These are phyloP conservation scores for Alloscopus bannaensis DNA, from an alignment of 2,888 invertebrate species.

Conservation along the genomic window DNA sequence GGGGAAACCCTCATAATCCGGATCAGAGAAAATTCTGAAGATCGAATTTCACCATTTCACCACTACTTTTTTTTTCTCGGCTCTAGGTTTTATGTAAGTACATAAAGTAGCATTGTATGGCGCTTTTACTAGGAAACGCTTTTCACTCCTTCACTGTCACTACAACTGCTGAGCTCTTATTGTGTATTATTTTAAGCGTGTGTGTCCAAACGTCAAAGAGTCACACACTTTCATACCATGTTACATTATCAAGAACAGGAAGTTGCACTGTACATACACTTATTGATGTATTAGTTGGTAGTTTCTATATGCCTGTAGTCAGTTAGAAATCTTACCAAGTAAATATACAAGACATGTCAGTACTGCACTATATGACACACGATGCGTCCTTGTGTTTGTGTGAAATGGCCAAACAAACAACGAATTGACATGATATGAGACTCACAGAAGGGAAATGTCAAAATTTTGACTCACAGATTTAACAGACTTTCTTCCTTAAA, in stretches of 20 bases:
- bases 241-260: conserved; percentile 6
- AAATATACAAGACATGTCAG: not conserved
- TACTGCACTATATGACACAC: too few relatives aligned
- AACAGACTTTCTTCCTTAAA: conserved; percentile 26
- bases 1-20: conserved; percentile 56
- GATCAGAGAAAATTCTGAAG: conserved; percentile 56
- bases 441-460: conserved; percentile 56
- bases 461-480: conserved; percentile 48
- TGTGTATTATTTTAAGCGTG: conserved; percentile 50
- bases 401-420: not conserved
- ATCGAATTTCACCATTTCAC: conserved; percentile 58
- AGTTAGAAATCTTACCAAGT: not conserved
- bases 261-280: not conserved
- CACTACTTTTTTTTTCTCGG: conserved; percentile 40
- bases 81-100: conserved; percentile 17
- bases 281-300: not conserved
- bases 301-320: too few relatives aligned
- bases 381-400: not conserved
- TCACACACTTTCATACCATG: conserved; percentile 37
- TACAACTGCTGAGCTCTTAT: not conserved
- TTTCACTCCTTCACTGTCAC: conserved; percentile 22
- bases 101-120: conserved; percentile 20
- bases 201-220: conserved; percentile 56
- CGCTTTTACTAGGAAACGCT: conserved; percentile 28
- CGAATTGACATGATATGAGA: conserved; percentile 46